These are phyloP conservation scores for Philaethria dido DNA, from an alignment of 2,888 invertebrate species.

Conservation along the genomic window DNA sequence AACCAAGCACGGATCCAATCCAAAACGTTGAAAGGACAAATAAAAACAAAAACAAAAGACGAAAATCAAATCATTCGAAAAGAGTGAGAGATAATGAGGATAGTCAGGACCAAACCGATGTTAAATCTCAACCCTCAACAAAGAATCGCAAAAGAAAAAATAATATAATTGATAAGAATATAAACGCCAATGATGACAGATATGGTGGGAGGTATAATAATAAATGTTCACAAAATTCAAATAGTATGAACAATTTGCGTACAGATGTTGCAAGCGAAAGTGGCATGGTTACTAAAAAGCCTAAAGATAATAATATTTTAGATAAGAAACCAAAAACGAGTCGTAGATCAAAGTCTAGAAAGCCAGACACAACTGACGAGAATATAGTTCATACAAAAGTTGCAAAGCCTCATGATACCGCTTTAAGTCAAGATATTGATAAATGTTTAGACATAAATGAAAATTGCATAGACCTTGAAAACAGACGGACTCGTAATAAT, in stretches of 20 bases:
- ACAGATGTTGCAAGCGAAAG: neutral
- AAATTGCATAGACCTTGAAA: conserved; percentile 39
- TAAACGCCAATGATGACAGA: neutral
- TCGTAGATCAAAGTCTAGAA: conserved; percentile 16
- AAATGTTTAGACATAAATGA: conserved; percentile 40
- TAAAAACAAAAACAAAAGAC: neutral
- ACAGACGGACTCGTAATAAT: conserved; percentile 34
- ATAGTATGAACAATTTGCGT: neutral
- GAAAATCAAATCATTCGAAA: neutral
- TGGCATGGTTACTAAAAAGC: neutral
- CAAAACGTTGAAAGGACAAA: neutral
- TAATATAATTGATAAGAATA: neutral
- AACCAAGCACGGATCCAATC: neutral
- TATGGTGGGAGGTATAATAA: neutral
- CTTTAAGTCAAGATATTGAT: conserved; percentile 7
- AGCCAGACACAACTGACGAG: neutral
- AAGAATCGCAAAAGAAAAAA: conserved; percentile 9
- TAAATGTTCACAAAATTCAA: neutral
- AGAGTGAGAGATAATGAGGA: neutral
- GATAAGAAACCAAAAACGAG: conserved; percentile 5
- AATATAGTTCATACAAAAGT: conserved; percentile 16
- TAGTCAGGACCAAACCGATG: neutral
- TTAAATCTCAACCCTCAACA: neutral
- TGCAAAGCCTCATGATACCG: neutral
- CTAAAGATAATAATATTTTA: neutral